Evolutionary conservation across 2,888 invertebrate species (phyloP), one percentile per base, ranked within the genome.

Genomic region (Polietes domitor): DNA sequence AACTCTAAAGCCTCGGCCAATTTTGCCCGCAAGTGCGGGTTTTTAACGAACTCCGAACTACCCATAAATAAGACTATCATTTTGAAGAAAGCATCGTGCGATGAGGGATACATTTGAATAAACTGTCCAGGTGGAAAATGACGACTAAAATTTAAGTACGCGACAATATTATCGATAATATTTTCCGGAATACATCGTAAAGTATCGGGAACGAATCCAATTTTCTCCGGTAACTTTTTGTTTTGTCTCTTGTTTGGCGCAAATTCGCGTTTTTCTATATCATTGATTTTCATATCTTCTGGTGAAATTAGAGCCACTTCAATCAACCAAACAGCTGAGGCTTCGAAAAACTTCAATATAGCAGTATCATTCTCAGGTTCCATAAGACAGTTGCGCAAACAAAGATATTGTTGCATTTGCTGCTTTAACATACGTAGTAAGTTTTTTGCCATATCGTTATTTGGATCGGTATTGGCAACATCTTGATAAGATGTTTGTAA

Each of bases 1-100:
- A 96, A 95, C 89, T 98, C 98, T 12, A 99, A 92, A 71, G 96
- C 96, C 91, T 98, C 98, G 0, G 98, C 98, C 82, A 99, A 92
- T 75, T 96, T 94, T 0, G 98, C 98, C 83, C 98, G 94, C 79
- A 98, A 92, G 93, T 99, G 98, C 0, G 99, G 98, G 93, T 98
- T 99, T 88, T 96, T 96, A 82, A 97, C 95, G 78, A 96, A 93
- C 2, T 94, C 92, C 0, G 96, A 94, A 74, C 96, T 96, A 0
- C 98, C 98, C 98, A 98, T 98, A 88, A 96, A 96, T 1, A 96
- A 94, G 28, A 98, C 92, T 21, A 98, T 95, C 89, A 97, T 94
- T 0, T 96, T 96, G 58, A 97, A 93, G 24, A 96, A 94, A 0
- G 91, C 90, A 83, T 90, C 91, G 65, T 90, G 90, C 0, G 90